phyloP scores from a whole-genome alignment of 2,797 vertebrate genomes.

The Dendrocincla tyrannina region DNA sequence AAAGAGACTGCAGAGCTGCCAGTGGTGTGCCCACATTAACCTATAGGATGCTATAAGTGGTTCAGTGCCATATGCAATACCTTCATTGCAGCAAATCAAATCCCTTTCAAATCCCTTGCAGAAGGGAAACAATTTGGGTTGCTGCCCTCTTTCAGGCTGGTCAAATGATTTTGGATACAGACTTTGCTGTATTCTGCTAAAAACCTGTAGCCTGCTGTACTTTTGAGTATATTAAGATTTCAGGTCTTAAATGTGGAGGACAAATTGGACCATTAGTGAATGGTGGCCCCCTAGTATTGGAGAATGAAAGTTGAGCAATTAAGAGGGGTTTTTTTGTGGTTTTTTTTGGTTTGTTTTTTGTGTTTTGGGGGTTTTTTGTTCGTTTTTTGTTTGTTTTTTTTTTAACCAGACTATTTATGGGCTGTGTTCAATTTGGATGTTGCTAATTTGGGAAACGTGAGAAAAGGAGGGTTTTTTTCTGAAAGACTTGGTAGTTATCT shows the following conservation, averaged over 20 bases:
- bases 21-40: background rate
- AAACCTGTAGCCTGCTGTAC: background rate
- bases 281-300: background rate
- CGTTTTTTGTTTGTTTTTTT: background rate
- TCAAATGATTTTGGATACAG: background rate
- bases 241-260: background rate
- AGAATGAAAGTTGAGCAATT: background rate
- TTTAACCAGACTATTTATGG: constrained; percentile 26
- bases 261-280: background rate
- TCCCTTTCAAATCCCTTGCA: background rate
- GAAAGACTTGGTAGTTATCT: constrained; percentile 25
- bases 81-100: background rate
- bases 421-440: constrained; percentile 8
- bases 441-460: constrained; percentile 62
- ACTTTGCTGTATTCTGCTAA: background rate
- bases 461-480: constrained; percentile 39
- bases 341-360: no score
- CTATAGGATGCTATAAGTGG: background rate
- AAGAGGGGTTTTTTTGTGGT: background rate
- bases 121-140: background rate
- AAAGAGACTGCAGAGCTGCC: background rate
- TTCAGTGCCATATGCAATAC: background rate
- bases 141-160: background rate
- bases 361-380: no score
- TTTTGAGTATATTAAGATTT: background rate